A percentile compares a stretch with the other conserved stretches of the same genome.
phyloP scores from a whole-genome alignment of 2,113 vertebrate genomes.

The Rhodinocichla rosea region DNA sequence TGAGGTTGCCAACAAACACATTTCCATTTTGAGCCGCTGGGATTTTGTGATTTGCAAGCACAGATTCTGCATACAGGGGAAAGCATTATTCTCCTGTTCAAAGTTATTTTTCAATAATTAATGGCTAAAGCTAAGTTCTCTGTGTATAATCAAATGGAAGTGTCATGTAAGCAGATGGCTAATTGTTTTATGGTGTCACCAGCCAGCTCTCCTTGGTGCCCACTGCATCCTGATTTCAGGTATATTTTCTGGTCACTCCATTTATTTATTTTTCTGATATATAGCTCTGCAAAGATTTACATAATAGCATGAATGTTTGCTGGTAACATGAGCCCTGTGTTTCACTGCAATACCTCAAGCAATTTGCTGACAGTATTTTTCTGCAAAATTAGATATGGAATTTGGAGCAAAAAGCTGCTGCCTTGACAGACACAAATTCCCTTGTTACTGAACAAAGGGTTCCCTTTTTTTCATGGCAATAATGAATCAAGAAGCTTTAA shows the following conservation, averaged over 20 bases:
- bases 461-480: conserved; percentile 14
- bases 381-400: conserved; percentile 44
- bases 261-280: conserved; percentile 15
- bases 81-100: not conserved
- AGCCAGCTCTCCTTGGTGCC: not conserved
- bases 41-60: not conserved
- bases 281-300: conserved; percentile 57
- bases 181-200: not conserved
- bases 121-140: not conserved
- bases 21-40: not conserved
- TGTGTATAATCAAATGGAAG: not conserved
- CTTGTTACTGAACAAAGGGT: conserved; percentile 37
- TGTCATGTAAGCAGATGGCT: not conserved
- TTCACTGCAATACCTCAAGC: conserved; percentile 52
- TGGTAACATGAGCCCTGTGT: conserved; percentile 29
- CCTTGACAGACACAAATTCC: conserved; percentile 36
- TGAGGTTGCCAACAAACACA: not conserved
- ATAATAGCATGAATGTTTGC: conserved; percentile 46
- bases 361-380: conserved; percentile 60
- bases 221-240: not conserved
- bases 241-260: not conserved
- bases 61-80: not conserved
- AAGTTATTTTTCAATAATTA: conserved; percentile 22
- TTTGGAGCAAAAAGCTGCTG: conserved; percentile 51
- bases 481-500: conserved; percentile 33